phyloP scores from a whole-genome alignment of 2,797 vertebrate genomes.

The Pseudochaenichthys georgianus region DNA sequence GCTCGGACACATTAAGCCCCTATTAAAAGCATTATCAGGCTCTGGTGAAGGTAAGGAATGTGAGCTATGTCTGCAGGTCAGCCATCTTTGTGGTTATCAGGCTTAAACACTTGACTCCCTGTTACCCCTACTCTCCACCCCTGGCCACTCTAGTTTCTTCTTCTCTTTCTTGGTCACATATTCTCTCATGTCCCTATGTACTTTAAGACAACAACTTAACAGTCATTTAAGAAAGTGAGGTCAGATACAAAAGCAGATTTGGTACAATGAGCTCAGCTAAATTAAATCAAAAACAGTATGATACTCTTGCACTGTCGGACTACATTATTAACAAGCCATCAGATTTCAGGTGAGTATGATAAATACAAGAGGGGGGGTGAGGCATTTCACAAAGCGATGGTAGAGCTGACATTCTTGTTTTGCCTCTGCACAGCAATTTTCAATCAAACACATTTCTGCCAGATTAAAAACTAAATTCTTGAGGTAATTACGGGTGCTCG shows the following conservation, averaged over 20 bases:
- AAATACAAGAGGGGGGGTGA: conserved; percentile 64
- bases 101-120: conserved; percentile 60
- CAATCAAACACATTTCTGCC: conserved; percentile 13
- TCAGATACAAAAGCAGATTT: conserved; percentile 7
- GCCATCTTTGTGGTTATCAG: conserved; percentile 74
- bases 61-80: conserved; percentile 85
- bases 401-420: conserved; percentile 30
- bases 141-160: conserved; percentile 13
- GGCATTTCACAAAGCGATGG: conserved; percentile 69
- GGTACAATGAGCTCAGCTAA: conserved; percentile 6
- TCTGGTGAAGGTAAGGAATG: conserved; percentile 91
- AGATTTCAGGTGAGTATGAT: conserved; percentile 53
- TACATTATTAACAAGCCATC: conserved; percentile 57
- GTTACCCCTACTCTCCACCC: conserved; percentile 17
- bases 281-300: conserved; percentile 10
- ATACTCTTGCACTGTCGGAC: conserved; percentile 11
- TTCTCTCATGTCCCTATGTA: background rate
- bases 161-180: conserved; percentile 4
- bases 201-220: background rate
- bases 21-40: conserved; percentile 88
- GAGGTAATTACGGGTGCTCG: background rate
- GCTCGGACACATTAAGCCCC: conserved; percentile 68
- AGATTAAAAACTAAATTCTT: conserved; percentile 13
- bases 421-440: conserved; percentile 1
- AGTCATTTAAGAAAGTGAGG: background rate